These are phyloP conservation scores for Aleiodes leptofemur DNA, from an alignment of 2,888 invertebrate genomes.

Conservation along the genomic window DNA sequence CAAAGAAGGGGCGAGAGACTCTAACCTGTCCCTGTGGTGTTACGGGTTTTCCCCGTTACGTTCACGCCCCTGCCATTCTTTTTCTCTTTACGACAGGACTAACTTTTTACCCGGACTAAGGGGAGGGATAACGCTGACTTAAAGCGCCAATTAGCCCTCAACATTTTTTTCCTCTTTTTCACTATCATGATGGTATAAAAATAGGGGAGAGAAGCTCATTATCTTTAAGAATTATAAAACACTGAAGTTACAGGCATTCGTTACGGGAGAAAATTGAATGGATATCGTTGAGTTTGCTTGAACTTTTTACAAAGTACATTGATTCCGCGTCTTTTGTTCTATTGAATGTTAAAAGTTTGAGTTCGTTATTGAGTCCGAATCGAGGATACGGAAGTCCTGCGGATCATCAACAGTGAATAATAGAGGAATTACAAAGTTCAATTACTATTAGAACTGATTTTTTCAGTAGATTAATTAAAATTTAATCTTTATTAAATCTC, in stretches of 20 bases:
- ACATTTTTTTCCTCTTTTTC: not conserved
- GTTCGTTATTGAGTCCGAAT: slow-evolving; percentile 9
- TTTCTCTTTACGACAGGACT: slow-evolving; percentile 11
- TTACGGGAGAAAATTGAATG: slow-evolving; percentile 2
- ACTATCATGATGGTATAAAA: slow-evolving; percentile 7
- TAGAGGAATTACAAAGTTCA: not conserved
- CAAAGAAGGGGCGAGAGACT: not conserved
- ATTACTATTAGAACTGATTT: not conserved
- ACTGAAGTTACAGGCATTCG: not conserved
- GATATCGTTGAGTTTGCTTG: not conserved
- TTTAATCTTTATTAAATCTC: too few species aligned
- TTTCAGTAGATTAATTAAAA: too few species aligned
- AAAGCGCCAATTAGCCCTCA: slow-evolving; percentile 43
- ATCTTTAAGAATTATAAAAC: slow-evolving; percentile 18
- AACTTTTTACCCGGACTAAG: slow-evolving; percentile 40
- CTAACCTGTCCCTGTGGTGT: slow-evolving; percentile 32
- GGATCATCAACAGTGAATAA: slow-evolving; percentile 24
- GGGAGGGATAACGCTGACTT: slow-evolving; percentile 43
- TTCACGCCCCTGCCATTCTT: slow-evolving; percentile 24
- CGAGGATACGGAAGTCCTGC: not conserved
- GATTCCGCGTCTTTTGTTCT: not conserved
- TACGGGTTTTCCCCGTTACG: slow-evolving; percentile 18
- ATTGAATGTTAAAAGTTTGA: slow-evolving; percentile 19
- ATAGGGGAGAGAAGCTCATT: not conserved
- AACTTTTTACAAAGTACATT: slow-evolving; percentile 9